phyloP scores from a whole-genome alignment of 2,113 vertebrate species.

The Dicentrarchus labrax region DNA sequence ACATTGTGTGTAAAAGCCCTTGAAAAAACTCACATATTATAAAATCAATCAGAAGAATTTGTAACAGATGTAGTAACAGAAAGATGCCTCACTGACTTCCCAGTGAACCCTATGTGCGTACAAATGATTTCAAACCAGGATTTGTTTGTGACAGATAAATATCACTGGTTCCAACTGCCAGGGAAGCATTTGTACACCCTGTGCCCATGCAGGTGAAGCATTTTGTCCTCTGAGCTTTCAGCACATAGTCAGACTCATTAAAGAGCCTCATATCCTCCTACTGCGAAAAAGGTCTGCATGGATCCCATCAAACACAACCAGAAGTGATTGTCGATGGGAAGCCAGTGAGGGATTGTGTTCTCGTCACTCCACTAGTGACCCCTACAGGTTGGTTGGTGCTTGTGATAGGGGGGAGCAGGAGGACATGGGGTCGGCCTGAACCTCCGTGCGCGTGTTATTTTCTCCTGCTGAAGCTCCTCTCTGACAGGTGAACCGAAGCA shows the following conservation, averaged over 20 bases:
- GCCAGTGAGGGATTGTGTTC: not conserved
- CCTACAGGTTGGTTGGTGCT: not conserved
- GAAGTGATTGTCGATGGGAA: not conserved
- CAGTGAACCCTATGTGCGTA: not conserved
- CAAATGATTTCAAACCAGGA: not conserved
- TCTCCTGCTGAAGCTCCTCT: conserved; percentile 14
- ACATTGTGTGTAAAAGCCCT: not conserved
- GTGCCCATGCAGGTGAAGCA: not conserved
- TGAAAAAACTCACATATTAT: not conserved
- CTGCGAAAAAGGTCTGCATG: not conserved
- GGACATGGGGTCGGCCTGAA: not conserved
- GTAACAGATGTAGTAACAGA: not conserved
- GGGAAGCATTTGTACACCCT: too few species aligned
- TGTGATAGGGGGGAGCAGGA: not conserved
- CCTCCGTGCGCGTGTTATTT: not conserved
- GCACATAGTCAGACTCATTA: not conserved
- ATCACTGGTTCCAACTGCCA: not conserved
- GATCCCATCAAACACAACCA: not conserved
- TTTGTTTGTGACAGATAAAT: not conserved
- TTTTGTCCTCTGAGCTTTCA: not conserved
- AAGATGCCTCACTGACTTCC: not conserved
- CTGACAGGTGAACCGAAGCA: conserved; percentile 35
- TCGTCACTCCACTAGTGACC: not conserved
- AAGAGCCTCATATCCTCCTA: not conserved
- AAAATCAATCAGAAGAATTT: too few species aligned